phyloP scores from a whole-genome alignment of 1,140 invertebrate genomes.

The Trachymyrmex septentrionalis region DNA sequence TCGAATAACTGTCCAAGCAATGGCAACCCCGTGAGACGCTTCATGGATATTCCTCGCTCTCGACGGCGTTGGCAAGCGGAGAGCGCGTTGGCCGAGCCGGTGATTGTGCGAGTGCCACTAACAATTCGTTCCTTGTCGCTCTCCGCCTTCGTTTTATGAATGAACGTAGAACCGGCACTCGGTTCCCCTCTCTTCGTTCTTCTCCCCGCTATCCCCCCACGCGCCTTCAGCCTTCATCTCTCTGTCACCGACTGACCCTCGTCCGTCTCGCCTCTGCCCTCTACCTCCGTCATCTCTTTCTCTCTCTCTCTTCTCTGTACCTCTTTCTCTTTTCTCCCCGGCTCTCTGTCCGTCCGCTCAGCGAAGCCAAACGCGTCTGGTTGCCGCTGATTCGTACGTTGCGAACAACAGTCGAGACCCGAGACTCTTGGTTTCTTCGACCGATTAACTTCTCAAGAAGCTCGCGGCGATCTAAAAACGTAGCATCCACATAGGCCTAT shows the following conservation, averaged over 20 bases:
- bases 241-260: slow-evolving; percentile 45
- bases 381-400: slow-evolving; percentile 47
- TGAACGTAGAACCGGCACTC: slow-evolving; percentile 77
- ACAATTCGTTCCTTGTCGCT: slow-evolving; percentile 74
- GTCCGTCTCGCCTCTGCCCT: slow-evolving; percentile 56
- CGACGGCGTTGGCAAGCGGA: slow-evolving; percentile 57
- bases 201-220: slow-evolving; percentile 12
- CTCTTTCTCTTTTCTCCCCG: slow-evolving; percentile 8
- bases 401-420: slow-evolving; percentile 33
- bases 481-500: neutral
- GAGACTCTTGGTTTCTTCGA: slow-evolving; percentile 20
- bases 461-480: neutral
- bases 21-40: slow-evolving; percentile 18
- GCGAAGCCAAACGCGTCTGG: slow-evolving; percentile 52
- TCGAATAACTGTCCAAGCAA: slow-evolving; percentile 2
- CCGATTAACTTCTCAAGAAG: slow-evolving; percentile 10
- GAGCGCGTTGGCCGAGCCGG: slow-evolving; percentile 67
- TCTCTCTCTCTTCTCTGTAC: neutral
- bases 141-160: slow-evolving; percentile 77
- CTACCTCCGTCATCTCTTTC: slow-evolving; percentile 8
- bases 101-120: slow-evolving; percentile 74
- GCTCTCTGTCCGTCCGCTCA: slow-evolving; percentile 24
- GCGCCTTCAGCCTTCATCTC: slow-evolving; percentile 45
- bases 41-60: slow-evolving; percentile 36
- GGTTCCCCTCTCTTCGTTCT: neutral